Base-by-base conservation (phyloP, 2,888 invertebrate species). In the Mythimna ferrago region DNA sequence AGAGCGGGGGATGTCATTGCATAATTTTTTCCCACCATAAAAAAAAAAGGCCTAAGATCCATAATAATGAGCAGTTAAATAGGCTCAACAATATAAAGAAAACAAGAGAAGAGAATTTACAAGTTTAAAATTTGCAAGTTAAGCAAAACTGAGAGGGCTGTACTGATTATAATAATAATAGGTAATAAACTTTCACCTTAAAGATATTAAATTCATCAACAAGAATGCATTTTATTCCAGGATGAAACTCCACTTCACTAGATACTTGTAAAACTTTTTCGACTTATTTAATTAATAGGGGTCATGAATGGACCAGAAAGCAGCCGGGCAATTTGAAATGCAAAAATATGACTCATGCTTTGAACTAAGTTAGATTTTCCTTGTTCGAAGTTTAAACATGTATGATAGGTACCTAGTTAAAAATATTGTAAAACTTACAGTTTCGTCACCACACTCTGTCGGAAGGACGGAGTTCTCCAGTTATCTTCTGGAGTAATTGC, bases 371-470 rank as follows among this genome's bases (percentile, higher is more conserved):
- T 38, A 26, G 6, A 32, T 41, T 75, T 78, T 61, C 71, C 78
- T 41, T 44, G 44, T 60, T 48, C 7, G 21, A 21, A 26, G 6
- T 21, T 1, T 16, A 1, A 10, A 21, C 21, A 38, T 73, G 32
- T 19, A 14, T 2, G 48, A 44, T 32, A 11, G n/a, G 35, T 51
- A 32, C 32, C 5, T 32, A 32, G 26, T 26, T 26, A 26, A 63
- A 7, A 38, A 61, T 48, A 56, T 26, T 26, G 26, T 26, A 66
- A 10, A 74, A 96, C 97, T 97, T 96, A 98, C 99, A 99, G 98
- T 97, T 98, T 98, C 0, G 97, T 97, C 41, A 98, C 98, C 82
- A 99, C 98, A 94, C 97, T 98, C 93, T 98, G 98, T 11, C 99
- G 97, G 93, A 98, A 98, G 75, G 97, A 96, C 80, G 97, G 97